Base-by-base conservation (phyloP, 2,113 vertebrate genomes). In the Lates calcarifer region DNA sequence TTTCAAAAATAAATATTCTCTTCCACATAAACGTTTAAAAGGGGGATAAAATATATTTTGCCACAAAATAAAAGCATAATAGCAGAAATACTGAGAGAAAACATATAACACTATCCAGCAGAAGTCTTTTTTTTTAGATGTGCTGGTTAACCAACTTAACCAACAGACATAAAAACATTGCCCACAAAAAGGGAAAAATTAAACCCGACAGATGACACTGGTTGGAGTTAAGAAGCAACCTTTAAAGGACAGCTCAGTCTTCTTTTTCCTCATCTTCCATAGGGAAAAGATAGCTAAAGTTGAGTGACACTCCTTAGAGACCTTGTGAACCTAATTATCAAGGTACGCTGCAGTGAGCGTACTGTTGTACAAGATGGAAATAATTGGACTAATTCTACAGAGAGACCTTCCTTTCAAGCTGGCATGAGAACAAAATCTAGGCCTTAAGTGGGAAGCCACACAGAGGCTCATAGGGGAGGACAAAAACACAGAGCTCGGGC, bases 231-330 rank as follows among this genome's bases (percentile, higher is more conserved):
- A 56, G 53, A 75, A 41, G 62, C 14, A 24, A 37, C 43, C 76
- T 80, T 80, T 83, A 47, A 60, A 81, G 31, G 64, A 82, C 76
- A 55, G 24, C 64, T 63, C 4, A 28, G 17, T 73, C 39, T 55
- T 83, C 43, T 49, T 57, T 51, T 53, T n/a, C 74, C 55, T 81
- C 41, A 2, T 75, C 65, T 45, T 74, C 85, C 35, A 17, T 58
- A 14, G 68, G 85, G 72, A 65, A 63, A 60, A 72, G 55, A 66
- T 29, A 51, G 82, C 84, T 87, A 86, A 90, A 91, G 76, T 73
- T 81, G 85, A 86, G 47, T 81, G 83, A 67, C 81, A 81, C 87
- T 91, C 94, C 91, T 93, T 89, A 91, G 92, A 90, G 91, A 82
- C 24, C 70, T 5, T 1, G 43, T 78, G 74, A 79, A 71, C 41